phyloP scores from a whole-genome alignment of 1,140 invertebrate genomes.

The Theocolax elegans region DNA sequence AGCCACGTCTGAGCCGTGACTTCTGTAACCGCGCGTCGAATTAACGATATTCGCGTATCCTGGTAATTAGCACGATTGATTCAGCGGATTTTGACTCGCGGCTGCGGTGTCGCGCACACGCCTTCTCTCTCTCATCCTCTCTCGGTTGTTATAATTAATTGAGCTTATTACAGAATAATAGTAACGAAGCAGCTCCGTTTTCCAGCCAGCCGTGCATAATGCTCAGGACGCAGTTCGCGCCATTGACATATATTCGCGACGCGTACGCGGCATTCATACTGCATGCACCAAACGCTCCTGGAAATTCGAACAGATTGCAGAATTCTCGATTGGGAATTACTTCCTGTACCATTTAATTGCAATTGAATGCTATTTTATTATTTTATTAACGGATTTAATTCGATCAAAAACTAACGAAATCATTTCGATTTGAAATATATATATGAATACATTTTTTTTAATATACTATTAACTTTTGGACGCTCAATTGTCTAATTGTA shows the following conservation, averaged over 20 bases:
- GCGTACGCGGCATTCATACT: not conserved
- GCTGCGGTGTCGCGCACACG: not conserved
- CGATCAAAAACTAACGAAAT: too few species aligned
- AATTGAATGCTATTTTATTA: not conserved
- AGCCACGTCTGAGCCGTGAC: not conserved
- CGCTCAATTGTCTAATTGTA: too few species aligned
- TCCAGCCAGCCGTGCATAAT: not conserved
- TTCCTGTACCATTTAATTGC: not conserved
- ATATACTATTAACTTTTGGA: too few species aligned
- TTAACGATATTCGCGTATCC: slow-evolving; percentile 20
- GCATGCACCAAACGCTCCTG: not conserved
- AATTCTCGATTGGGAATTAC: not conserved
- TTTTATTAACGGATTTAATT: not conserved
- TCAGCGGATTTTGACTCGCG: not conserved
- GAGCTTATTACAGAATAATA: slow-evolving; percentile 6
- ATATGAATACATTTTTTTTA: too few species aligned
- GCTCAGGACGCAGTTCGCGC: not conserved
- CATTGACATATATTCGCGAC: not conserved
- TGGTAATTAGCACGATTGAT: slow-evolving; percentile 16
- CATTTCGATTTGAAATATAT: too few species aligned
- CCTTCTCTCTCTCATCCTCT: too few species aligned
- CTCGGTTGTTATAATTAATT: slow-evolving; percentile 25
- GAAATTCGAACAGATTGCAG: not conserved
- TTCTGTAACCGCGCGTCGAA: not conserved
- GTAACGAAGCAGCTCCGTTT: slow-evolving; percentile 12